phyloP scores from a whole-genome alignment of 2,888 invertebrate species.

The Parasteatoda lunata region DNA sequence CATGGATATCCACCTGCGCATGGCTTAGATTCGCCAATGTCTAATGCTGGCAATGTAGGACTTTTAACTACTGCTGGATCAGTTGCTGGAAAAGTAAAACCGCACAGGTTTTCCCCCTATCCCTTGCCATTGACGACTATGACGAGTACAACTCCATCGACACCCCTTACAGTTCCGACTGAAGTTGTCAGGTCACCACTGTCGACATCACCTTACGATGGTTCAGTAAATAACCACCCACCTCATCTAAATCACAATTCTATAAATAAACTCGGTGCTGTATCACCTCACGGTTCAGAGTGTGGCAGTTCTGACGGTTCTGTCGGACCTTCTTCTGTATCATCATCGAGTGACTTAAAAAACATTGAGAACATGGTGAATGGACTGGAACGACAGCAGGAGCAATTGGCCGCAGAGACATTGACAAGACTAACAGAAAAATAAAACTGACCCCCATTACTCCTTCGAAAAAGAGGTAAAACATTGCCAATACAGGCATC shows the following conservation, averaged over 20 bases:
- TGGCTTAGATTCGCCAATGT: slow-evolving; percentile 12
- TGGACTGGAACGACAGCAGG: slow-evolving; percentile 69
- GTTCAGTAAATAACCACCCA: slow-evolving; percentile 8
- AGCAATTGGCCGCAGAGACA: slow-evolving; percentile 68
- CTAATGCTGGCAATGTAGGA: slow-evolving; percentile 7
- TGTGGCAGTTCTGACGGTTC: slow-evolving; percentile 67
- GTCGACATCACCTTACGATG: slow-evolving; percentile 53
- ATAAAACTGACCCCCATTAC: slow-evolving; percentile 77
- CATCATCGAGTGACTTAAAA: slow-evolving; percentile 69
- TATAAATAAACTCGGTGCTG: slow-evolving; percentile 43
- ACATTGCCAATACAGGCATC: neutral
- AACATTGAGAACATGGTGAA: slow-evolving; percentile 71
- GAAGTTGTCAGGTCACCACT: slow-evolving; percentile 50
- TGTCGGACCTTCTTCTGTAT: slow-evolving; percentile 59
- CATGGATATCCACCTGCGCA: slow-evolving; percentile 78
- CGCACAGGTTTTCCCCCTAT: slow-evolving; percentile 91
- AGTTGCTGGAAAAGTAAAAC: slow-evolving; percentile 75
- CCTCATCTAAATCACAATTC: slow-evolving; percentile 48
- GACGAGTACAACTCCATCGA: slow-evolving; percentile 41
- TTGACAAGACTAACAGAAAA: slow-evolving; percentile 67
- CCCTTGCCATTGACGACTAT: slow-evolving; percentile 77
- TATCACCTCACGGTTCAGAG: slow-evolving; percentile 63
- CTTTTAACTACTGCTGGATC: slow-evolving; percentile 74
- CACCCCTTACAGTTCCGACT: slow-evolving; percentile 48
- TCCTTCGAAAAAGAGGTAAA: slow-evolving; percentile 5